Evolutionary conservation across 2,888 invertebrate genomes (phyloP).

Genomic region (Cylloceria caligata): DNA sequence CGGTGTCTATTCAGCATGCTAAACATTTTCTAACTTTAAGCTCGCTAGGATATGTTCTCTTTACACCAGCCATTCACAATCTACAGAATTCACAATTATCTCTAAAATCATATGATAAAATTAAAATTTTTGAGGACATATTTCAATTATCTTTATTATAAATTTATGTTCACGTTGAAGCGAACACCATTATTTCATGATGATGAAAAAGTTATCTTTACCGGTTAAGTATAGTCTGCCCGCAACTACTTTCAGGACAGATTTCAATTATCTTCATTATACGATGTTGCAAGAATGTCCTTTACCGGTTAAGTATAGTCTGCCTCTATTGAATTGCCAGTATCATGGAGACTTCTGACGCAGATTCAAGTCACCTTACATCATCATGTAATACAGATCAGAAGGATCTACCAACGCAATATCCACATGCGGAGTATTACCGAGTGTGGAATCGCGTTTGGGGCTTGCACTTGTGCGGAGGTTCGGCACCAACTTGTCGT

Average conservation of each 20-base stretch:
- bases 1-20: too few relatives aligned
- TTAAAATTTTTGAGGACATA: neutral
- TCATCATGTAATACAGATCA: conserved; percentile 14
- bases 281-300: neutral
- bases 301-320: neutral
- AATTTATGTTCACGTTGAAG: neutral
- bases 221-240: neutral
- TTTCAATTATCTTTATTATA: neutral
- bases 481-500: conserved; percentile 37
- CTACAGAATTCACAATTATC: neutral
- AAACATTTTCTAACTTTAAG: too few relatives aligned
- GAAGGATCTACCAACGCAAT: neutral
- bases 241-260: too few relatives aligned
- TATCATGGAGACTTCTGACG: neutral
- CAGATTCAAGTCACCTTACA: neutral
- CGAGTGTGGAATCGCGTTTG: too few relatives aligned
- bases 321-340: neutral
- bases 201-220: neutral
- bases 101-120: neutral
- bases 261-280: too few relatives aligned
- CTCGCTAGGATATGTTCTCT: neutral
- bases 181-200: neutral
- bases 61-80: neutral
- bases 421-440: neutral
- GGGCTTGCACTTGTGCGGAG: conserved; percentile 13